Evolutionary conservation across 2,797 vertebrate genomes (phyloP).

Genomic region (Phrynocephalus forsythii): DNA sequence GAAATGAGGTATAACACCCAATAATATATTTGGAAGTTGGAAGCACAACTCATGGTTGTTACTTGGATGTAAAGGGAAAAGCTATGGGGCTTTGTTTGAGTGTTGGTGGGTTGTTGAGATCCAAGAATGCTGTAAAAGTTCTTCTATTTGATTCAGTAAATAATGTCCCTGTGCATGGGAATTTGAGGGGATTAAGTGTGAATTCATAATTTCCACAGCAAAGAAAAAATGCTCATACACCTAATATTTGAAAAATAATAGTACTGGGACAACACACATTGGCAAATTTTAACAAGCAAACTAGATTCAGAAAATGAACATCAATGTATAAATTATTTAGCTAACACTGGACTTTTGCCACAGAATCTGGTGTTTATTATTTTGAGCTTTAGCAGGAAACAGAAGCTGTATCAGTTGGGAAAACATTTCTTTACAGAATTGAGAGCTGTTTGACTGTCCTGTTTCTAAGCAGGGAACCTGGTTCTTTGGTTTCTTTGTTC

Average conservation of each 20-base stretch:
- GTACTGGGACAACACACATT: slow-evolving; percentile 52
- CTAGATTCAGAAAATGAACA: slow-evolving; percentile 67
- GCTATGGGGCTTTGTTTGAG: background rate
- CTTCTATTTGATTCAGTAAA: slow-evolving; percentile 40
- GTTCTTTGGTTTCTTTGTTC: slow-evolving; percentile 82
- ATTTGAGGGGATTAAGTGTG: slow-evolving; percentile 1
- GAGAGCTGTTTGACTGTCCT: slow-evolving; percentile 74
- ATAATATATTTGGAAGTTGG: background rate
- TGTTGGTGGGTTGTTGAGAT: too few relatives aligned
- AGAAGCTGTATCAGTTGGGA: slow-evolving; percentile 71
- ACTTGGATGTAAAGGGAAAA: background rate
- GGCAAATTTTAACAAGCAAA: slow-evolving; percentile 57
- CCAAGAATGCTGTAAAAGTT: background rate
- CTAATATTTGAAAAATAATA: slow-evolving; percentile 33
- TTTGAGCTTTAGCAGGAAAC: slow-evolving; percentile 72
- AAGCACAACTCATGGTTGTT: background rate
- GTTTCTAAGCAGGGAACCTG: slow-evolving; percentile 70
- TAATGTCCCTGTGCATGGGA: slow-evolving; percentile 33
- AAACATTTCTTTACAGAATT: slow-evolving; percentile 70
- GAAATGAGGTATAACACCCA: background rate
- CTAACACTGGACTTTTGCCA: slow-evolving; percentile 44
- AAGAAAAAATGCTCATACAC: slow-evolving; percentile 26
- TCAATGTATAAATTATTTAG: slow-evolving; percentile 62
- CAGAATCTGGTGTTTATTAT: slow-evolving; percentile 77
- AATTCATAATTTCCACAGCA: slow-evolving; percentile 20